A percentile compares a stretch with the other conserved stretches of the same genome.
phyloP scores from a whole-genome alignment of 2,888 invertebrate genomes.

The Caenorhabditis sp. region DNA sequence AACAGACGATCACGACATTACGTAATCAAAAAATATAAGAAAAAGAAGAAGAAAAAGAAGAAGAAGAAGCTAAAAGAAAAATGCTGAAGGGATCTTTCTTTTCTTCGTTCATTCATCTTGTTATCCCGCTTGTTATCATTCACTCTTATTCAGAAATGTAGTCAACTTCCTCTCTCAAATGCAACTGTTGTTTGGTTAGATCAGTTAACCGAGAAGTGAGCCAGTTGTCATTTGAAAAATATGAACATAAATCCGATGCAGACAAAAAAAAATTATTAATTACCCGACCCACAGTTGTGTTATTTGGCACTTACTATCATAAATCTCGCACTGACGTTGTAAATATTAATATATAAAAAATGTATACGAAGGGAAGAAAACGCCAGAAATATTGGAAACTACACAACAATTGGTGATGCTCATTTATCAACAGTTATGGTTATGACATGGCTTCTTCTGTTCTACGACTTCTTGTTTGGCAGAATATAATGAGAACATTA shows the following conservation, averaged over 20 bases:
- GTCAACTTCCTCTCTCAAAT: neutral
- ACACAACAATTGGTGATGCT: neutral
- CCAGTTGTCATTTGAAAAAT: neutral
- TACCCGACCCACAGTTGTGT: neutral
- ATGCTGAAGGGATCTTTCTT: neutral
- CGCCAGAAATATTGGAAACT: neutral
- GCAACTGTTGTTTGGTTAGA: neutral
- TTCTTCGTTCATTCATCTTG: neutral
- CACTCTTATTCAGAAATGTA: no score
- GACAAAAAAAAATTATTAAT: neutral
- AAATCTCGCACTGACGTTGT: neutral
- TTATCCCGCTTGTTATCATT: neutral
- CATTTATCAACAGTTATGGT: neutral
- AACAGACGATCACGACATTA: constrained; percentile 9
- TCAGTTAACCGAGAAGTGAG: neutral
- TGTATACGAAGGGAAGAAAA: neutral
- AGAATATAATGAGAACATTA: neutral
- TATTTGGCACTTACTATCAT: neutral
- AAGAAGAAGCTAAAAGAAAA: neutral
- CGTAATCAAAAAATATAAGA: neutral
- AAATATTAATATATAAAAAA: neutral
- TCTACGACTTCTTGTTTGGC: neutral
- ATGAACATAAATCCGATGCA: neutral
- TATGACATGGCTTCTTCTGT: neutral
- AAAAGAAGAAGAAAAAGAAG: neutral